Conservation (phyloP, 1,140 invertebrate species). For the Leucophenga varia region DNA sequence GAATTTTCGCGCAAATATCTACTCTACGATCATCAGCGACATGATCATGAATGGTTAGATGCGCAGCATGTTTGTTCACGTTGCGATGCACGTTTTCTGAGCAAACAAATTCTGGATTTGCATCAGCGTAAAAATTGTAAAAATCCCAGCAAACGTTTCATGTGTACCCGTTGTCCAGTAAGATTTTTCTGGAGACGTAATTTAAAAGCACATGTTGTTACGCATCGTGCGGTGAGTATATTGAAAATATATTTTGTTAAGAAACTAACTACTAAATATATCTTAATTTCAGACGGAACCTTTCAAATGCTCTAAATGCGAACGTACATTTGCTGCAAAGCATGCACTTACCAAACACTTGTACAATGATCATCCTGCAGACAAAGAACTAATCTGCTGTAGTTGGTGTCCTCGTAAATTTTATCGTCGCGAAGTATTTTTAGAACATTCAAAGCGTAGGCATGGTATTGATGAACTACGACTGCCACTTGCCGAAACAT, state of each 20-base stretch:
- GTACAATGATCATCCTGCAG: conserved; percentile 49
- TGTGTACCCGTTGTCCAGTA: conserved; percentile 16
- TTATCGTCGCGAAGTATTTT: conserved; percentile 55
- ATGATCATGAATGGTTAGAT: conserved; percentile 15
- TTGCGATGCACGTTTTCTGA: conserved; percentile 15
- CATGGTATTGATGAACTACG: conserved; percentile 10
- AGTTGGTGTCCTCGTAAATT: conserved; percentile 60
- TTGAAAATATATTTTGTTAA: not conserved
- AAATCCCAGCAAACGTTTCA: conserved; percentile 16
- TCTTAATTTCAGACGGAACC: not conserved
- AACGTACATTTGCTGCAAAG: conserved; percentile 43
- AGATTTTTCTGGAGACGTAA: conserved; percentile 23
- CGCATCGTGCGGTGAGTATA: not conserved
- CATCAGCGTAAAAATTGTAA: conserved; percentile 18
- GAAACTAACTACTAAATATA: not conserved
- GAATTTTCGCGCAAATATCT: not conserved
- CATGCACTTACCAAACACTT: conserved; percentile 58
- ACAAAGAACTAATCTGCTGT: conserved; percentile 57
- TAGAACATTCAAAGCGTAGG: conserved; percentile 13
- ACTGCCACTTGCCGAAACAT: conserved; percentile 5
- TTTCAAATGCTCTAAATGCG: not conserved
- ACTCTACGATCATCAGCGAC: not conserved
- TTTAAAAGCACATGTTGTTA: conserved; percentile 4
- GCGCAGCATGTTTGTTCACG: conserved; percentile 13
- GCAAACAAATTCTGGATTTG: conserved; percentile 7